Conservation (phyloP, 2,113 vertebrate species). For the Mesitornis unicolor region DNA sequence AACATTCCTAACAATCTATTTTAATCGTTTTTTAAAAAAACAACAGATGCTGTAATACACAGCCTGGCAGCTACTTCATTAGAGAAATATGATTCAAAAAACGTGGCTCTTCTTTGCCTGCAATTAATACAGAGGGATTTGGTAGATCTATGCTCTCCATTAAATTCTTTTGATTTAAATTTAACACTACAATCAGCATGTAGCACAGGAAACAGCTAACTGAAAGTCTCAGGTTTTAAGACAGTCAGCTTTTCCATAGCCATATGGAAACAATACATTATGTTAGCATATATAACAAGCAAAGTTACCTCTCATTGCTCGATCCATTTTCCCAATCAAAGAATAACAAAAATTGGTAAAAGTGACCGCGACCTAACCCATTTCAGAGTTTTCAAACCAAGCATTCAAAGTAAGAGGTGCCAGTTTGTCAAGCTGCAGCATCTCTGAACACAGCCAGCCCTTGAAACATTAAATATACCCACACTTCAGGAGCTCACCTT, state of each 20-base stretch:
- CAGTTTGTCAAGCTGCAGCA: not conserved
- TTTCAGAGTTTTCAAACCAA: not conserved
- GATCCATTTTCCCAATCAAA: not conserved
- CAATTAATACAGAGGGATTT: not conserved
- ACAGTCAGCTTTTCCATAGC: not conserved
- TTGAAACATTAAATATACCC: not conserved
- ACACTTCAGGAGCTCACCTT: not conserved
- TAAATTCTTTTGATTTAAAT: not conserved
- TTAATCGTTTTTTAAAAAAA: no score
- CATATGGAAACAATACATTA: not conserved
- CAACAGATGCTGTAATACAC: not conserved
- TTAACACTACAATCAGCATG: not conserved
- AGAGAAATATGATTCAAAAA: not conserved
- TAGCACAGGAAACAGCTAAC: not conserved
- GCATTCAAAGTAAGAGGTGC: not conserved
- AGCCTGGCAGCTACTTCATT: not conserved
- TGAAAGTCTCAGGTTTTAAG: not conserved
- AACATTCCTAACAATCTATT: not conserved
- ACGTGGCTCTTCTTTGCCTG: not conserved
- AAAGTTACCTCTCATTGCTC: not conserved
- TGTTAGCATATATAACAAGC: not conserved
- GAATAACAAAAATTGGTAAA: not conserved
- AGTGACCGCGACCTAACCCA: not conserved
- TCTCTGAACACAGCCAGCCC: not conserved
- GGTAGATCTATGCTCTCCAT: not conserved